These are phyloP conservation scores for Aphis gossypii DNA, from an alignment of 1,140 invertebrate genomes.

Conservation along the genomic window DNA sequence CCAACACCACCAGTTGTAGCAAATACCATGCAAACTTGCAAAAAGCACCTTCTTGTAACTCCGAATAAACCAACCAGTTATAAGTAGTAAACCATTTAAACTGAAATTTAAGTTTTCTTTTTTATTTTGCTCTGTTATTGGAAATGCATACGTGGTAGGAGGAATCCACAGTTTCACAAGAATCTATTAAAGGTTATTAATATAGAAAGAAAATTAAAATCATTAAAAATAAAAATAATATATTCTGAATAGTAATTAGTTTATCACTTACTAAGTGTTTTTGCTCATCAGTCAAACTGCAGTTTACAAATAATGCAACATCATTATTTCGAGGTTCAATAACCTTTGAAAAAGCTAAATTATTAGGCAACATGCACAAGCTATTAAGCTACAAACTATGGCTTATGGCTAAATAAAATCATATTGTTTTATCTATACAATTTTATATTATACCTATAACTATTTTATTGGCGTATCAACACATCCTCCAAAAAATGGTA, in stretches of 20 bases:
- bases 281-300: too few relatives aligned
- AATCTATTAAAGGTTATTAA: not conserved
- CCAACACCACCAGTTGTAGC: not conserved
- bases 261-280: too few relatives aligned
- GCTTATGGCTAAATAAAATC: not conserved
- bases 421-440: too few relatives aligned
- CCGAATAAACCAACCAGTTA: constrained; percentile 61
- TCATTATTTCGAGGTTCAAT: too few relatives aligned
- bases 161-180: not conserved
- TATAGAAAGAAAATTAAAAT: too few relatives aligned
- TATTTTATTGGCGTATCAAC: too few relatives aligned
- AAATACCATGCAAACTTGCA: not conserved
- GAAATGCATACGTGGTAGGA: not conserved
- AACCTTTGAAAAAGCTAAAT: too few relatives aligned
- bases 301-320: too few relatives aligned
- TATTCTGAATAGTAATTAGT: too few relatives aligned
- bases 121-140: not conserved
- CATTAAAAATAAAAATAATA: too few relatives aligned
- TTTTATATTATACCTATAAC: too few relatives aligned
- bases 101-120: constrained; percentile 60
- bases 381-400: not conserved
- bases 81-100: not conserved
- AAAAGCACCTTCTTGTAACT: not conserved
- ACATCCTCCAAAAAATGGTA: too few relatives aligned
- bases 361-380: not conserved